These are phyloP conservation scores for Urocolius indicus DNA, from an alignment of 2,113 vertebrate species.

Conservation along the genomic window DNA sequence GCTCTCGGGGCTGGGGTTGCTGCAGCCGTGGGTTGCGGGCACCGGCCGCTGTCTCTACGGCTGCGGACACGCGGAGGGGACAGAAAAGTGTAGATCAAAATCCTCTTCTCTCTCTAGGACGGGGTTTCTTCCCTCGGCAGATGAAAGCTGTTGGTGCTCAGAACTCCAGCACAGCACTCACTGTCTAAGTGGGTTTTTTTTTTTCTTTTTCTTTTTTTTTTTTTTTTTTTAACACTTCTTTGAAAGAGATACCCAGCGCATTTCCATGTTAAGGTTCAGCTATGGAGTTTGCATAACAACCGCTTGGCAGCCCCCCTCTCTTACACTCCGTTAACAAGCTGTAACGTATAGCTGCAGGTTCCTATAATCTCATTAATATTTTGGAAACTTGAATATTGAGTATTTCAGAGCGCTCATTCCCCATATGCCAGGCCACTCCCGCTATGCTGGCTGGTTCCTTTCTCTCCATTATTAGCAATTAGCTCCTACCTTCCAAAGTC, in stretches of 20 bases:
- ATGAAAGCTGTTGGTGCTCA: not conserved
- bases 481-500: constrained; percentile 85
- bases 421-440: constrained; percentile 89
- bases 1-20: too few species aligned
- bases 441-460: constrained; percentile 86
- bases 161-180: not conserved
- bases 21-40: not conserved
- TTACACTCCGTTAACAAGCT: constrained; percentile 83
- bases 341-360: constrained; percentile 86
- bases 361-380: constrained; percentile 90
- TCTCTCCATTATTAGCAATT: constrained; percentile 87
- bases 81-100: not conserved
- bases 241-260: constrained; percentile 62
- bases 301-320: constrained; percentile 61
- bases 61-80: not conserved
- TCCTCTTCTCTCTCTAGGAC: not conserved
- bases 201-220: not conserved
- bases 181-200: not conserved
- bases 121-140: not conserved
- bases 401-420: constrained; percentile 82
- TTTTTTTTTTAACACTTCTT: constrained; percentile 6
- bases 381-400: constrained; percentile 86
- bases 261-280: constrained; percentile 73
- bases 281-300: constrained; percentile 78
- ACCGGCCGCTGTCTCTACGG: not conserved